phyloP scores from a whole-genome alignment of 2,888 invertebrate genomes.

The Lutraria lutraria region DNA sequence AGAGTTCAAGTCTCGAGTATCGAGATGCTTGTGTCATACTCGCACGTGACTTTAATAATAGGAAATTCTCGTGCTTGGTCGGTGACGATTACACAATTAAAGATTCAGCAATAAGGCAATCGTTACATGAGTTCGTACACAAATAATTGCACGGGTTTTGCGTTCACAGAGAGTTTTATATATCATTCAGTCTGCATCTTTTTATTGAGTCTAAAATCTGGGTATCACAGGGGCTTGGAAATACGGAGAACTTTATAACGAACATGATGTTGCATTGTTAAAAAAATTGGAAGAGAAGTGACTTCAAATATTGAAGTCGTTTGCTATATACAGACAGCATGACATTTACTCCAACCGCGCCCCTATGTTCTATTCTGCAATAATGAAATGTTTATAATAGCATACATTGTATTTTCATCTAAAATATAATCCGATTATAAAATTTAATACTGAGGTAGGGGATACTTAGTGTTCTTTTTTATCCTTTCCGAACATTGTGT shows the following conservation, averaged over 20 bases:
- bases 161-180: not conserved
- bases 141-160: slow-evolving; percentile 8
- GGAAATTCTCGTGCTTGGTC: not conserved
- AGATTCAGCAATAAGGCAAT: not conserved
- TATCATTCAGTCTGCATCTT: slow-evolving; percentile 33
- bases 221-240: not conserved
- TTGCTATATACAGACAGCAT: not conserved
- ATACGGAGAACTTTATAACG: not conserved
- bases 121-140: not conserved
- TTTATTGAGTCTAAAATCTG: not conserved
- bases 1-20: too few species aligned
- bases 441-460: slow-evolving; percentile 12
- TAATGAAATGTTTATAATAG: slow-evolving; percentile 6
- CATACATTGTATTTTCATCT: slow-evolving; percentile 27
- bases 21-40: not conserved
- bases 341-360: not conserved
- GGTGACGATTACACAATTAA: not conserved
- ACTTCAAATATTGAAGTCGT: not conserved
- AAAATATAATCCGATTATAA: slow-evolving; percentile 41
- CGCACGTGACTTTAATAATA: not conserved
- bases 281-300: not conserved
- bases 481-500: slow-evolving; percentile 24
- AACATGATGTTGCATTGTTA: not conserved
- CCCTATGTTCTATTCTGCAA: not conserved
- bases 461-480: not conserved